These are phyloP conservation scores for Sylvia atricapilla DNA, from an alignment of 2,113 vertebrate species.

Conservation along the genomic window DNA sequence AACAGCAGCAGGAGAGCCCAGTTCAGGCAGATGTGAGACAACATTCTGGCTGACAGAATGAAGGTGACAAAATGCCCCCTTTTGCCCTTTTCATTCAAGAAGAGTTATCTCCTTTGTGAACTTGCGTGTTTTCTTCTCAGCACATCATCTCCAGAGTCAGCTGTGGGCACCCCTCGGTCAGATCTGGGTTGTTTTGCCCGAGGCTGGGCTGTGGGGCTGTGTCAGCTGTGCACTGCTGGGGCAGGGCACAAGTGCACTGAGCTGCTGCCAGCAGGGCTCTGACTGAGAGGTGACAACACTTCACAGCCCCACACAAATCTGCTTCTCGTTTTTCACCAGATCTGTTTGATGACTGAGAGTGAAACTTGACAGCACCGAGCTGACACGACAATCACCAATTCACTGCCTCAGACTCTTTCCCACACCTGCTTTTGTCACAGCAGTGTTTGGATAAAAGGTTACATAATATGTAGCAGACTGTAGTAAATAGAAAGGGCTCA, in stretches of 20 bases:
- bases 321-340: background rate
- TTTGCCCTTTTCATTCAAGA: background rate
- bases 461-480: background rate
- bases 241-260: accelerated
- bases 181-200: background rate
- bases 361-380: background rate
- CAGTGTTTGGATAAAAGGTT: background rate
- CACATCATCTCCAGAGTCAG: background rate
- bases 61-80: background rate
- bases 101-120: background rate
- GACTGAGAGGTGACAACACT: background rate
- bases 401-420: background rate
- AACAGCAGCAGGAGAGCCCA: slow-evolving; percentile 32
- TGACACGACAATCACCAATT: background rate
- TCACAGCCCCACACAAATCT: background rate
- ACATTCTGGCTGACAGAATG: background rate
- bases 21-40: background rate
- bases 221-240: background rate
- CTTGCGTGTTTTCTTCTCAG: background rate
- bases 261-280: background rate
- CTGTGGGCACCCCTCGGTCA: background rate
- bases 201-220: background rate
- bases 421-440: background rate
- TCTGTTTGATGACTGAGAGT: background rate
- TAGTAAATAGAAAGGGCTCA: background rate